A percentile compares a stretch with the other conserved stretches of the same genome.
These are phyloP conservation scores for Nematostella vectensis DNA, from an alignment of 92 coral and sea anemone genomes.

Conservation along the genomic window DNA sequence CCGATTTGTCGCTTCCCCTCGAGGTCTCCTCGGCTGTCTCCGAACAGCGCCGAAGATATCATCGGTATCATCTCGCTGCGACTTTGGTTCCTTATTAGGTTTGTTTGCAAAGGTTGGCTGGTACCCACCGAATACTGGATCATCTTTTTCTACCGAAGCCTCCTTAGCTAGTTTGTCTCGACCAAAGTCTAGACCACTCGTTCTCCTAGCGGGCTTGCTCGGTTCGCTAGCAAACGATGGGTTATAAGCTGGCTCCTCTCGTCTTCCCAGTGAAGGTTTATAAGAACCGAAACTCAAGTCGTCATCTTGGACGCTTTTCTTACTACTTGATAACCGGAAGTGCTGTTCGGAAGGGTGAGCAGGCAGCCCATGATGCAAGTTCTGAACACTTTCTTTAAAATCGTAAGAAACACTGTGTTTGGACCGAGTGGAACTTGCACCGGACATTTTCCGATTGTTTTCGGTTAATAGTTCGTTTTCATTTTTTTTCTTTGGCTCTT, in stretches of 20 bases:
- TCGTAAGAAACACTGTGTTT: constrained; percentile 62
- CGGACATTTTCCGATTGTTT: constrained; percentile 4
- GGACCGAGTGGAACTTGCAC: constrained; percentile 32
- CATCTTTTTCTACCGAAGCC: constrained; percentile 22
- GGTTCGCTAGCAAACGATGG: constrained; percentile 52
- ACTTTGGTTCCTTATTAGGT: constrained; percentile 10
- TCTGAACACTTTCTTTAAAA: constrained; percentile 76
- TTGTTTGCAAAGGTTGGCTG: constrained; percentile 47
- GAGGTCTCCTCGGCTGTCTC: constrained; percentile 32
- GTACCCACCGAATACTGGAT: constrained; percentile 41
- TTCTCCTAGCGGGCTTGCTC: constrained; percentile 25
- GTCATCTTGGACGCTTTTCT: constrained; percentile 33
- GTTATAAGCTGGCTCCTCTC: constrained; percentile 30
- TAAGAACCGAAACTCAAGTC: constrained; percentile 71
- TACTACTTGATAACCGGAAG: constrained; percentile 24
- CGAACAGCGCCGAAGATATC: constrained; percentile 11
- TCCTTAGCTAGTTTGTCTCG: constrained; percentile 15
- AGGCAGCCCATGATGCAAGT: constrained; percentile 89
- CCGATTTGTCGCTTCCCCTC: constrained; percentile 13
- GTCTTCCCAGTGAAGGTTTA: constrained; percentile 57
- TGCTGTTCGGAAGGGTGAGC: constrained; percentile 75
- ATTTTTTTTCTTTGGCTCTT: constrained; percentile 11
- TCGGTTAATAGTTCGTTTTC: constrained; percentile 43
- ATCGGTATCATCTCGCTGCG: constrained; percentile 28
- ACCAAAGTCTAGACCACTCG: constrained; percentile 66